A percentile compares a stretch with the other conserved stretches of the same genome.
phyloP scores from a whole-genome alignment of 2,797 vertebrate genomes.

The Schizopygopsis malacanthus region DNA sequence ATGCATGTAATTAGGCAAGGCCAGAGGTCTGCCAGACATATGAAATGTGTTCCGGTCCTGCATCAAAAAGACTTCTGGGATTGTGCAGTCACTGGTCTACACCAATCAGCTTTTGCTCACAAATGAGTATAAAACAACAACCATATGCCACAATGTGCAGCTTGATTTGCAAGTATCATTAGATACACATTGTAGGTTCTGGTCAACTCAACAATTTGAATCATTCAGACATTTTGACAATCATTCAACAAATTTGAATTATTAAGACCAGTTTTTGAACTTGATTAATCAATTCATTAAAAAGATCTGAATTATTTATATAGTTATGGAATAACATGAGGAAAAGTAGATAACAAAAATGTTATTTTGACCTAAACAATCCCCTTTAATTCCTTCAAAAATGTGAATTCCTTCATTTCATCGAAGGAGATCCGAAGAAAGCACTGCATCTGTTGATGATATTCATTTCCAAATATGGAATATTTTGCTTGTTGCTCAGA shows the following conservation, averaged over 20 bases:
- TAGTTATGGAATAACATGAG: background rate
- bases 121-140: conserved; percentile 20
- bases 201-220: background rate
- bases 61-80: conserved; percentile 32
- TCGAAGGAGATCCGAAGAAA: conserved; percentile 4
- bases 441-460: background rate
- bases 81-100: conserved; percentile 27
- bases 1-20: conserved; percentile 49
- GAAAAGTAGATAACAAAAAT: background rate
- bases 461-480: conserved; percentile 13
- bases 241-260: background rate
- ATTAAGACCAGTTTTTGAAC: background rate
- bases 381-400: conserved; percentile 17
- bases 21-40: conserved; percentile 41
- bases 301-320: background rate
- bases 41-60: conserved; percentile 29
- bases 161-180: conserved; percentile 47
- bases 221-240: background rate
- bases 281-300: background rate
- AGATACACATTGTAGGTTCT: conserved; percentile 19
- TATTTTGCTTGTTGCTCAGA: conserved; percentile 49
- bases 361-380: conserved; percentile 4
- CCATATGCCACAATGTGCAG: background rate
- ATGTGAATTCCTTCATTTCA: conserved; percentile 15
- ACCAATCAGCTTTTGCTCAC: conserved; percentile 45